Evolutionary conservation across 2,113 vertebrate species (phyloP), one percentile per base, ranked within the genome.

Genomic region (Meles meles): DNA sequence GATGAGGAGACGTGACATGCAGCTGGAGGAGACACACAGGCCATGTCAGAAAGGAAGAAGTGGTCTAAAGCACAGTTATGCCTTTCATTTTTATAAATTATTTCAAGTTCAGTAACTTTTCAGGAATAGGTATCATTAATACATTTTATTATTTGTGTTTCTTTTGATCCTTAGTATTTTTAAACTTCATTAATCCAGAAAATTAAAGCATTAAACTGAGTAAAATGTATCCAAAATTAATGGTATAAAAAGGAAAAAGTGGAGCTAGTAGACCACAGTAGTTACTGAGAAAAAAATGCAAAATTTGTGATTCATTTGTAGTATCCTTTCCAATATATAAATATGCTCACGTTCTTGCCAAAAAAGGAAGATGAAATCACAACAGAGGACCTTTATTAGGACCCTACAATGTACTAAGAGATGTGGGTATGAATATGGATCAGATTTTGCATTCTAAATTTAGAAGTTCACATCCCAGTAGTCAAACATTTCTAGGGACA

Each of bases 21-120:
- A 9, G 29, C 11, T 17, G 5, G 13, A 42, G 34, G 44, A 37
- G n/a, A 57, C 7, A 8, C 8, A 52, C 61, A 65, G 1, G 2
- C 0, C 63, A 44, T 18, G 47, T 80, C 52, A n/a, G 37, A 37
- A 57, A 57, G 21, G 20, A n/a, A 6, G 15, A 87, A 49, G 59
- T 3, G 47, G 0, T 27, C 20, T 86, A 61, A 91, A 23, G 34
- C 11, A 81, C 44, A 69, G 34, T 71, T 67, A 88, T 42, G 12
- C 12, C 18, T 96, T 92, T 59, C 17, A 18, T 52, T 71, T 84
- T 95, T 86, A 71, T 15, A 47, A 65, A 57, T 74, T 88, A 7
- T 6, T 96, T 94, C 4, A 94, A 69, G 69, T 49, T 85, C 6
- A 34, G 0, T 59, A 72, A 65, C 17, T 79, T 81, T 77, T 83